Percentiles rank a stretch among this genome's conserved stretches.
Evolutionary conservation across 2,888 invertebrate species (phyloP).

Genomic region (Boloria selene): DNA sequence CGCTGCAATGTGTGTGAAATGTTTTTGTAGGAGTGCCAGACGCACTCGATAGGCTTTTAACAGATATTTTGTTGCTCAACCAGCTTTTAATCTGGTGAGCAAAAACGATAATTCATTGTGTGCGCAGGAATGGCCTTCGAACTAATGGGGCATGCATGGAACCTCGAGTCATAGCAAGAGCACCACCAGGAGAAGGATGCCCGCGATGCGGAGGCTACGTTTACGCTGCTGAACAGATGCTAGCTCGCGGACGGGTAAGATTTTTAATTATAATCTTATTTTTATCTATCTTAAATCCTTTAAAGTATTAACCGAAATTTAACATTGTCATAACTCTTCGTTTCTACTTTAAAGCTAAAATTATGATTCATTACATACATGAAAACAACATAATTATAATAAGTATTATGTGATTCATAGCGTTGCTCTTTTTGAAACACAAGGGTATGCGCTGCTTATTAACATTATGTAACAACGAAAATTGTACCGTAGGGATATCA

Average conservation of each 20-base stretch:
- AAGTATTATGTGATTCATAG: conserved; percentile 10
- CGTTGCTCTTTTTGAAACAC: conserved; percentile 18
- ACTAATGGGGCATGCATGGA: conserved; percentile 86
- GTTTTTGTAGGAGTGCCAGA: conserved; percentile 63
- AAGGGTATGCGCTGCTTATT: conserved; percentile 23
- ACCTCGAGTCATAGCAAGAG: conserved; percentile 88
- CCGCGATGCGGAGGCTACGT: conserved; percentile 94
- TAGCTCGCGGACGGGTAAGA: conserved; percentile 94
- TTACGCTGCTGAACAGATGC: conserved; percentile 96
- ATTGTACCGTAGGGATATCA: conserved; percentile 89
- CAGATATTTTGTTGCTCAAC: conserved; percentile 55
- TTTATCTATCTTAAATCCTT: background rate
- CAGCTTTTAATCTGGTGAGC: conserved; percentile 39
- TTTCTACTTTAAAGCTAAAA: conserved; percentile 18
- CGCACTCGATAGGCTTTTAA: conserved; percentile 73
- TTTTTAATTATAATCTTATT: conserved; percentile 9
- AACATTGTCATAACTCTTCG: conserved; percentile 10
- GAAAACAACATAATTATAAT: conserved; percentile 2
- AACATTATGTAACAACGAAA: conserved; percentile 28
- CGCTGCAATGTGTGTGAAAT: conserved; percentile 72
- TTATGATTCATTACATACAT: conserved; percentile 21
- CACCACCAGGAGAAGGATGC: conserved; percentile 93
- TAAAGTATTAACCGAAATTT: conserved; percentile 13
- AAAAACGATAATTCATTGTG: conserved; percentile 47
- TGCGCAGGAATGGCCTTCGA: conserved; percentile 54